These are phyloP conservation scores for Chloroceryle inda DNA, from an alignment of 2,797 vertebrate species.

Conservation along the genomic window DNA sequence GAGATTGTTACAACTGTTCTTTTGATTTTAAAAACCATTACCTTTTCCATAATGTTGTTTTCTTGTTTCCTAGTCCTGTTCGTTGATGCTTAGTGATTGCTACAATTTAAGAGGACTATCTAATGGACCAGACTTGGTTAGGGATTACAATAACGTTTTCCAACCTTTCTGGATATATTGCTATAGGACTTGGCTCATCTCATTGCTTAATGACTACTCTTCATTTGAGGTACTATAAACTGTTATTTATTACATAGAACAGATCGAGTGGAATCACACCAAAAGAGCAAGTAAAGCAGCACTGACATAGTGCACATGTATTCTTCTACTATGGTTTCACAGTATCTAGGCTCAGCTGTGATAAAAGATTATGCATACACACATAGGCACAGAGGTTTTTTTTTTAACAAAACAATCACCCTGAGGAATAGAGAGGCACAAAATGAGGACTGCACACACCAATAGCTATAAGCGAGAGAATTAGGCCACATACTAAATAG, in stretches of 20 bases:
- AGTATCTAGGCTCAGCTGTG: neutral
- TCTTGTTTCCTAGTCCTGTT: neutral
- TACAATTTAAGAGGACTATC: neutral
- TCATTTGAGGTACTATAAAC: neutral
- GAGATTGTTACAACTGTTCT: neutral
- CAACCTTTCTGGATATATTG: neutral
- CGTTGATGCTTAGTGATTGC: neutral
- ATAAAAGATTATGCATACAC: neutral
- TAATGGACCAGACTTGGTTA: neutral
- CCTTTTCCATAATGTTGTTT: neutral
- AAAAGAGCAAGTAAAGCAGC: neutral
- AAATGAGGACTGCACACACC: neutral
- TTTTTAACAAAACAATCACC: neutral
- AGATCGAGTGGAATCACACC: neutral
- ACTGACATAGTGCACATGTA: neutral
- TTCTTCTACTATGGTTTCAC: neutral
- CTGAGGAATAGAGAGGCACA: neutral
- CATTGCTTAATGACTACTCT: neutral
- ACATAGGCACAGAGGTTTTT: neutral
- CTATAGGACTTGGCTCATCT: neutral
- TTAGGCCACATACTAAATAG: neutral
- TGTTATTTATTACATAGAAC: neutral
- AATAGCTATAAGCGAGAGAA: neutral
- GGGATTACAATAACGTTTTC: neutral
- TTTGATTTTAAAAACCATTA: neutral